Percentiles rank a stretch among this genome's conserved stretches.
Evolutionary conservation across 1,140 invertebrate species (phyloP).

Genomic region (Lasioglossum albipes): DNA sequence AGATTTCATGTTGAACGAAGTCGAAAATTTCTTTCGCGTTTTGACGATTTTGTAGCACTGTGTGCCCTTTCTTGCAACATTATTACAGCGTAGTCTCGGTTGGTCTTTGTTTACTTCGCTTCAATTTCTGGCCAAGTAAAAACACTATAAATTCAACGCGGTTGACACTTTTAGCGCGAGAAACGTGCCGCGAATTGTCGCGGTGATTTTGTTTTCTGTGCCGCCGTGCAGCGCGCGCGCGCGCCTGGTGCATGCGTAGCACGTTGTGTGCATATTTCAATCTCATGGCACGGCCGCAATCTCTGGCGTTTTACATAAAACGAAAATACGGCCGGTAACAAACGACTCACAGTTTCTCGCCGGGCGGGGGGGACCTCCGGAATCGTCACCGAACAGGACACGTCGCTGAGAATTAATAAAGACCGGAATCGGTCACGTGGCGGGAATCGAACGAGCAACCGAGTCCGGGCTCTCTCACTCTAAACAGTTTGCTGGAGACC

Average conservation of each 20-base stretch:
- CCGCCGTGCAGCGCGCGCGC: no score
- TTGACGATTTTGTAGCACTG: no score
- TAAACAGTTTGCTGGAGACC: not conserved
- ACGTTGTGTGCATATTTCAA: constrained; percentile 11
- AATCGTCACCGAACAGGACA: not conserved
- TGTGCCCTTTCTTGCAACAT: no score
- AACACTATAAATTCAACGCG: constrained; percentile 18
- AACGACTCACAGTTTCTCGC: not conserved
- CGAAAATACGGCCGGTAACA: not conserved
- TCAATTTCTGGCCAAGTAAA: constrained; percentile 11
- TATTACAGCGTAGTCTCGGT: not conserved
- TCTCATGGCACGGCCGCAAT: not conserved
- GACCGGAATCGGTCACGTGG: not conserved
- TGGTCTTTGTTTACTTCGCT: constrained; percentile 5
- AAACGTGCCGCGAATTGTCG: constrained; percentile 13
- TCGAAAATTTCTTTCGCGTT: no score
- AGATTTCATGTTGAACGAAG: no score
- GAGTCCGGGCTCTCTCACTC: not conserved
- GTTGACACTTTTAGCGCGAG: constrained; percentile 23
- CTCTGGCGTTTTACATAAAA: not conserved
- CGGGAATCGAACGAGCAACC: not conserved
- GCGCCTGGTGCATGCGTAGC: not conserved
- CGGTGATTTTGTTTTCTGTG: constrained; percentile 14
- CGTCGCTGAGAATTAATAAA: not conserved
- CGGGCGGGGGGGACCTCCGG: no score